Conservation (phyloP, 2,113 vertebrate genomes). For the Pygoscelis antarcticus region DNA sequence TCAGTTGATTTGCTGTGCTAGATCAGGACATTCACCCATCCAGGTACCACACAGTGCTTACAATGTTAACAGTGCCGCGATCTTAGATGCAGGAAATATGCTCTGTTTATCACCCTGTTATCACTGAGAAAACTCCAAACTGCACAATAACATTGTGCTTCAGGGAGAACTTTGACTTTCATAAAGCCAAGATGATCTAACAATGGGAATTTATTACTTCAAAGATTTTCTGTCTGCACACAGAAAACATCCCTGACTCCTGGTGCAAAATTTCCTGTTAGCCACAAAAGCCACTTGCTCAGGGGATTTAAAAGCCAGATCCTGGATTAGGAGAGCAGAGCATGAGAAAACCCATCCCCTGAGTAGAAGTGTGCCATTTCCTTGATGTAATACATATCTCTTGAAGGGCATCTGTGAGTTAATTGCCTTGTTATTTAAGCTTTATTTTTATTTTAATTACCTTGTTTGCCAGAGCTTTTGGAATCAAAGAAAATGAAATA, state of each 20-base stretch:
- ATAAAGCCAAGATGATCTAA: neutral
- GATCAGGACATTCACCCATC: neutral
- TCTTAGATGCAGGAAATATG: neutral
- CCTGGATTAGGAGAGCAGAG: neutral
- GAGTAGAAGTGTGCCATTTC: neutral
- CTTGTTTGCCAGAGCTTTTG: neutral
- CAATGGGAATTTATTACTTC: neutral
- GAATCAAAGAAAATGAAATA: neutral
- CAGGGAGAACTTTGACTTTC: constrained; percentile 55
- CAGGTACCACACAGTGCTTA: neutral
- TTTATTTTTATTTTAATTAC: neutral
- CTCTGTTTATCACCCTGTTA: constrained; percentile 22
- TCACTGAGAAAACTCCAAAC: neutral
- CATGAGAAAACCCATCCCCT: neutral
- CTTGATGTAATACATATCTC: neutral
- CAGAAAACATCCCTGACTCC: neutral
- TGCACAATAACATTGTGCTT: neutral
- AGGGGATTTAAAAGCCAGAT: neutral
- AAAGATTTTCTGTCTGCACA: neutral
- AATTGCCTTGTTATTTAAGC: neutral
- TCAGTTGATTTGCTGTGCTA: neutral
- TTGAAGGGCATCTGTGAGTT: neutral
- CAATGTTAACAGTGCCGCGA: neutral
- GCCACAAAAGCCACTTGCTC: neutral
- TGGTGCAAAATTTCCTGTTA: neutral